phyloP scores from a whole-genome alignment of 2,797 vertebrate genomes.

The Scolopax rusticola region DNA sequence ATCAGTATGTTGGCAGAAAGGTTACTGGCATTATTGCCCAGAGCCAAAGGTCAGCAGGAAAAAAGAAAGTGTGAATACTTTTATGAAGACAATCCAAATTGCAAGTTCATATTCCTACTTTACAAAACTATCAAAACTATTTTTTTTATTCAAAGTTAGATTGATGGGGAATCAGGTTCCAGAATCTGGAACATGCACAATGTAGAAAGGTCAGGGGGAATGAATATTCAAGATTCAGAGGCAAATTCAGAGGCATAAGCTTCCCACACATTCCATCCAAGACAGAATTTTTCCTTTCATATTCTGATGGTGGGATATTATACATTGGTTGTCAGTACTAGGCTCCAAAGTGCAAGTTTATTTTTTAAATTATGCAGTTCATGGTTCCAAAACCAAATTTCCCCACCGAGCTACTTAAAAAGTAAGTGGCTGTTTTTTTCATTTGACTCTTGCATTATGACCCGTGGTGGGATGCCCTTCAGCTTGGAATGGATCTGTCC shows the following conservation, averaged over 20 bases:
- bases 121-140: background rate
- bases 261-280: slow-evolving; percentile 36
- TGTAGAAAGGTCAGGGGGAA: slow-evolving; percentile 48
- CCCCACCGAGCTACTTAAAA: background rate
- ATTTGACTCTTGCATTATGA: background rate
- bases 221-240: slow-evolving; percentile 53
- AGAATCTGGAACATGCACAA: slow-evolving; percentile 5
- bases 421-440: background rate
- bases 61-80: slow-evolving; percentile 23
- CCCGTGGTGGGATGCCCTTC: background rate
- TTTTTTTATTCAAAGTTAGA: slow-evolving; percentile 10
- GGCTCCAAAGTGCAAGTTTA: background rate
- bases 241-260: slow-evolving; percentile 28
- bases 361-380: background rate
- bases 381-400: background rate
- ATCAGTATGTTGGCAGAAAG: slow-evolving; percentile 66
- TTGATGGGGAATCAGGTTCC: slow-evolving; percentile 32
- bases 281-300: slow-evolving; percentile 29
- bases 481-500: background rate
- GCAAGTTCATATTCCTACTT: slow-evolving; percentile 3
- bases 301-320: slow-evolving; percentile 24
- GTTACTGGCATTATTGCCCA: slow-evolving; percentile 51
- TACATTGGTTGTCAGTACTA: background rate
- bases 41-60: slow-evolving; percentile 57
- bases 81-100: slow-evolving; percentile 44